These are phyloP conservation scores for Hippocampus zosterae DNA, from an alignment of 2,113 vertebrate species.

Conservation along the genomic window DNA sequence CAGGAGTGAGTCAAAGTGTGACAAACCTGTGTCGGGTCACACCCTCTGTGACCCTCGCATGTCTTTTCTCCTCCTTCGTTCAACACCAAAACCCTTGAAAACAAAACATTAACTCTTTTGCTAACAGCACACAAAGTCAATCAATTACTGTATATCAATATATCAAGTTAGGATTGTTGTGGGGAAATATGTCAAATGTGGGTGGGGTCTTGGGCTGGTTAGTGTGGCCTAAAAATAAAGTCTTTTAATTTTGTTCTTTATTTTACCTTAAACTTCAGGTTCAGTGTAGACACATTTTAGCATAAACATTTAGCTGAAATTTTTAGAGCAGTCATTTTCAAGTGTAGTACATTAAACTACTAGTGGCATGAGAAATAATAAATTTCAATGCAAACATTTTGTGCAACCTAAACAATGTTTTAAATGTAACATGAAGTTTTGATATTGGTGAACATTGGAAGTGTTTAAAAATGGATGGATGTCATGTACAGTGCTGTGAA, in stretches of 20 bases:
- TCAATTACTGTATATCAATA: neutral
- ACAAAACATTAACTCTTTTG: neutral
- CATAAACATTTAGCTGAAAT: neutral
- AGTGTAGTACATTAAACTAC: neutral
- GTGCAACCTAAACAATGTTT: neutral
- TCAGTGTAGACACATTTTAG: neutral
- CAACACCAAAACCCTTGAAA: neutral
- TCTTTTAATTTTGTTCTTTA: neutral
- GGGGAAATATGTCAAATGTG: neutral
- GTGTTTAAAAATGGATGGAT: neutral
- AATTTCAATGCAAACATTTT: neutral
- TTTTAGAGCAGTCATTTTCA: neutral
- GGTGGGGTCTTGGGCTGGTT: neutral
- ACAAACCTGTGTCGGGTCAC: neutral
- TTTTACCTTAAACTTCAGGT: too few relatives aligned
- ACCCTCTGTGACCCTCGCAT: neutral
- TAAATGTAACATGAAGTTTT: neutral
- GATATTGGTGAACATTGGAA: neutral
- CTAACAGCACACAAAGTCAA: neutral
- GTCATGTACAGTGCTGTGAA: neutral
- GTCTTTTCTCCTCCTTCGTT: neutral
- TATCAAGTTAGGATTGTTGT: neutral
- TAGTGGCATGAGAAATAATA: too few relatives aligned
- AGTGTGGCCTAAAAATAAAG: neutral
- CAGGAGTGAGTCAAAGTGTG: neutral